Evolutionary conservation across 1,140 invertebrate species (phyloP).

Genomic region (Rhynchophorus ferrugineus): DNA sequence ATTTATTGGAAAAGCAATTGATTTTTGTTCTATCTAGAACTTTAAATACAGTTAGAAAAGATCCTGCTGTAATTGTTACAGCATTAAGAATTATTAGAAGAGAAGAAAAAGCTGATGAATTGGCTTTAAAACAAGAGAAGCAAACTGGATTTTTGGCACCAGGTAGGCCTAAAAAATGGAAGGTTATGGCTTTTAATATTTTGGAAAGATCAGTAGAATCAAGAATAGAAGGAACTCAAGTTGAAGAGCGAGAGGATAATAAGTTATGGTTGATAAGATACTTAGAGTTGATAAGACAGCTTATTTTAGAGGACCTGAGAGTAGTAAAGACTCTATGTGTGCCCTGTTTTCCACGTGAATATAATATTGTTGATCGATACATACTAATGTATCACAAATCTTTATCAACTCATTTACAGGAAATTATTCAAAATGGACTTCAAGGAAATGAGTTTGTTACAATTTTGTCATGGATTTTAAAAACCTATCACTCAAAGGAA

Average conservation of each 20-base stretch:
- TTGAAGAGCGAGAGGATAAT: conserved; percentile 84
- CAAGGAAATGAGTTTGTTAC: conserved; percentile 97
- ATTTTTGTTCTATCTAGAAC: conserved; percentile 83
- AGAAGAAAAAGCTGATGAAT: conserved; percentile 86
- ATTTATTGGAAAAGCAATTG: conserved; percentile 85
- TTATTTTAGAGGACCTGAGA: conserved; percentile 85
- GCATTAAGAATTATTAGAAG: conserved; percentile 93
- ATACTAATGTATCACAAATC: conserved; percentile 90
- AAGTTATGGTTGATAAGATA: conserved; percentile 92
- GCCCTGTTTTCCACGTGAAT: conserved; percentile 93
- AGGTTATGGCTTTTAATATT: conserved; percentile 75
- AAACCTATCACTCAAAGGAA: conserved; percentile 76
- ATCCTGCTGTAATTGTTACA: conserved; percentile 94
- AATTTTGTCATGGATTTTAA: conserved; percentile 84
- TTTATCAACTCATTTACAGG: conserved; percentile 78
- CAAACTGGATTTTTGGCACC: conserved; percentile 86
- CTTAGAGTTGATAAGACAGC: conserved; percentile 64
- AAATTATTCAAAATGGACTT: conserved; percentile 76
- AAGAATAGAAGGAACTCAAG: conserved; percentile 81
- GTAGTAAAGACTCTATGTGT: conserved; percentile 89
- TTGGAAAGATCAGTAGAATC: conserved; percentile 77
- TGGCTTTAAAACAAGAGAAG: conserved; percentile 67
- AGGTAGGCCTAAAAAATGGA: conserved; percentile 89
- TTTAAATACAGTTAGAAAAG: conserved; percentile 87
- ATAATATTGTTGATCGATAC: conserved; percentile 86